These are phyloP conservation scores for Acrocera orbiculus DNA, from an alignment of 2,888 invertebrate species.

Conservation along the genomic window DNA sequence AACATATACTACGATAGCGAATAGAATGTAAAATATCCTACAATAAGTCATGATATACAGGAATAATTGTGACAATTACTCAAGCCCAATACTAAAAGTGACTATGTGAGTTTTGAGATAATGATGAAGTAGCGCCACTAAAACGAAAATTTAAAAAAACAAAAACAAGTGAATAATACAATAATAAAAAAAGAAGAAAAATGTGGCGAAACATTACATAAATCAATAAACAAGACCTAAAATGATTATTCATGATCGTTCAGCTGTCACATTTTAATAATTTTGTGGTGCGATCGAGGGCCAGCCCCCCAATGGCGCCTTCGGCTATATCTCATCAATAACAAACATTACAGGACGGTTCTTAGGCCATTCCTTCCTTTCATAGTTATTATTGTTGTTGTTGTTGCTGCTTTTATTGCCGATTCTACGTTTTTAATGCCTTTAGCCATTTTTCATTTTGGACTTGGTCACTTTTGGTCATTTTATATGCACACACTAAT, in stretches of 20 bases:
- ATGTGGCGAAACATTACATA: conserved; percentile 11
- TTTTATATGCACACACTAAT: too few species aligned
- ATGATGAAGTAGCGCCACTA: not conserved
- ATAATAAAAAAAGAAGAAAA: conserved; percentile 1
- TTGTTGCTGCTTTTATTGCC: not conserved
- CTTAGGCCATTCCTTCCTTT: conserved; percentile 1
- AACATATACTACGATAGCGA: too few species aligned
- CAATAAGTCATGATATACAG: too few species aligned
- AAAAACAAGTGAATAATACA: not conserved
- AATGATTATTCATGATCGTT: conserved; percentile 25
- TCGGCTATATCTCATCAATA: conserved; percentile 25
- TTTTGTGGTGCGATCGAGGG: conserved; percentile 23
- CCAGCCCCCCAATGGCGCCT: conserved; percentile 24
- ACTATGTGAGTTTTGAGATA: too few species aligned
- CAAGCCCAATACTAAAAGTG: too few species aligned
- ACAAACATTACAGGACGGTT: conserved; percentile 14
- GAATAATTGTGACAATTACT: too few species aligned
- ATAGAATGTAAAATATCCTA: too few species aligned
- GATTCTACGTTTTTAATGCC: conserved; percentile 1
- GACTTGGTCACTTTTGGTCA: conserved; percentile 4
- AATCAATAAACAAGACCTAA: conserved; percentile 16
- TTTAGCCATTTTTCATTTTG: conserved; percentile 4
- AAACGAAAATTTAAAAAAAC: too few species aligned
- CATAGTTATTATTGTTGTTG: not conserved
- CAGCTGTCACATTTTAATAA: conserved; percentile 27